These are phyloP conservation scores for Condylostylus longicornis DNA, from an alignment of 1,140 invertebrate genomes.

Conservation along the genomic window DNA sequence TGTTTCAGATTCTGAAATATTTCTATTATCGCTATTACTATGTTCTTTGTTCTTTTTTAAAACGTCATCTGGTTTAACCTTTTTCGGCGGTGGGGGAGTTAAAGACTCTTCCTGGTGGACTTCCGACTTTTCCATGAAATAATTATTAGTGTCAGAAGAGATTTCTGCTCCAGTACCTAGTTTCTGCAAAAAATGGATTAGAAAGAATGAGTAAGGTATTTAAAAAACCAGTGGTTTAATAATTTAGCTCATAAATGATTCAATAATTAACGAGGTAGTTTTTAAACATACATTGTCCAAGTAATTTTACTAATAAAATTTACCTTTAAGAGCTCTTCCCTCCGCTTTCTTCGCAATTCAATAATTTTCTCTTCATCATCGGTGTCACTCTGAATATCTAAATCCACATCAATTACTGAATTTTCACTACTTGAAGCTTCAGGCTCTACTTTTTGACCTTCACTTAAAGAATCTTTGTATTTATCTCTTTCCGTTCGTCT, in stretches of 20 bases:
- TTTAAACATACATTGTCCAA: too few relatives aligned
- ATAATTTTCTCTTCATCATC: slow-evolving; percentile 92
- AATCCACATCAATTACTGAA: slow-evolving; percentile 47
- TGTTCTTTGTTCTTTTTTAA: not conserved
- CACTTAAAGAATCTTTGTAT: slow-evolving; percentile 58
- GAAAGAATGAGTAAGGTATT: too few relatives aligned
- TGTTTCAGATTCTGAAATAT: slow-evolving; percentile 1
- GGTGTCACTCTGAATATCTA: slow-evolving; percentile 76
- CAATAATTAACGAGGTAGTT: too few relatives aligned
- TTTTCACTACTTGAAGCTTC: slow-evolving; percentile 39
- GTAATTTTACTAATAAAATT: slow-evolving; percentile 7
- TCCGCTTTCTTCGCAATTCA: slow-evolving; percentile 70
- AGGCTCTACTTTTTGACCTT: slow-evolving; percentile 50
- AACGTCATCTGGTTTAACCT: not conserved
- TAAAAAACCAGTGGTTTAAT: too few relatives aligned
- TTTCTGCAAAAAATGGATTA: too few relatives aligned
- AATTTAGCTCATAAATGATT: too few relatives aligned
- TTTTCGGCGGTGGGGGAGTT: not conserved
- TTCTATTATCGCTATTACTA: not conserved
- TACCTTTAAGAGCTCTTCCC: slow-evolving; percentile 78
- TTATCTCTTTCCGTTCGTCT: slow-evolving; percentile 28
- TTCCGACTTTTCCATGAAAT: too few relatives aligned
- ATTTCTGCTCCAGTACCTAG: too few relatives aligned
- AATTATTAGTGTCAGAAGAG: too few relatives aligned
- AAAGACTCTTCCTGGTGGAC: too few relatives aligned